Conservation (phyloP, 2,888 invertebrate genomes). For the Nomada fabriciana region DNA sequence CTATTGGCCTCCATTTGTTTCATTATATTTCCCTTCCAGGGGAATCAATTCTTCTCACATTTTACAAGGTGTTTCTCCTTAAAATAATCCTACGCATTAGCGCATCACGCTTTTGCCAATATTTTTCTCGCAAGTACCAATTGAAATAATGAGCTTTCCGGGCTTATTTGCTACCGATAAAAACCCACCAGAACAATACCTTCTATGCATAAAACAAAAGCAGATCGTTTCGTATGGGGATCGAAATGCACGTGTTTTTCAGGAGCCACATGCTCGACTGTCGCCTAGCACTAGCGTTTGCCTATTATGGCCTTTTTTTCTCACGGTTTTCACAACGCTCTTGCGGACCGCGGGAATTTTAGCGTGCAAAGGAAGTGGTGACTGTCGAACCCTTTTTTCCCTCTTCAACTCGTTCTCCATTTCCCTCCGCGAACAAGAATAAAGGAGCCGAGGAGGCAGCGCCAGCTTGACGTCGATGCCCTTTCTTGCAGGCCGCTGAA, state of each 20-base stretch:
- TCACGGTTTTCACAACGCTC: constrained; percentile 61
- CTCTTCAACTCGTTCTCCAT: constrained; percentile 24
- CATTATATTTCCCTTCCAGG: too few relatives aligned
- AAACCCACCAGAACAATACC: not conserved
- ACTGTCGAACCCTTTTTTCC: constrained; percentile 75
- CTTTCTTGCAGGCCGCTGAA: constrained; percentile 79
- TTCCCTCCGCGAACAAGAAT: constrained; percentile 54
- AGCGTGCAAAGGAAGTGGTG: constrained; percentile 74
- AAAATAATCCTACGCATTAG: too few relatives aligned
- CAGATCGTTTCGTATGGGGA: not conserved
- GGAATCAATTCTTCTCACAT: too few relatives aligned
- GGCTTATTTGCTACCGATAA: not conserved
- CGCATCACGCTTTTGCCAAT: too few relatives aligned
- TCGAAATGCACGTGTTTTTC: constrained; percentile 23
- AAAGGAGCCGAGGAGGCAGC: constrained; percentile 62
- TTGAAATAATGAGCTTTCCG: too few relatives aligned
- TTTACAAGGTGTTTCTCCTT: too few relatives aligned
- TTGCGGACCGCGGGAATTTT: constrained; percentile 70
- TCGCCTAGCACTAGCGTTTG: constrained; percentile 14
- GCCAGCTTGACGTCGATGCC: constrained; percentile 74
- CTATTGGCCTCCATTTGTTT: too few relatives aligned
- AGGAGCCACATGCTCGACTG: constrained; percentile 34
- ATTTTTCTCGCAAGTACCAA: too few relatives aligned
- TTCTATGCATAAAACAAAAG: not conserved
- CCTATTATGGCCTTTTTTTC: constrained; percentile 51